A percentile compares a stretch with the other conserved stretches of the same genome.
Evolutionary conservation across 1,140 invertebrate genomes (phyloP).

Genomic region (Planococcus citri): DNA sequence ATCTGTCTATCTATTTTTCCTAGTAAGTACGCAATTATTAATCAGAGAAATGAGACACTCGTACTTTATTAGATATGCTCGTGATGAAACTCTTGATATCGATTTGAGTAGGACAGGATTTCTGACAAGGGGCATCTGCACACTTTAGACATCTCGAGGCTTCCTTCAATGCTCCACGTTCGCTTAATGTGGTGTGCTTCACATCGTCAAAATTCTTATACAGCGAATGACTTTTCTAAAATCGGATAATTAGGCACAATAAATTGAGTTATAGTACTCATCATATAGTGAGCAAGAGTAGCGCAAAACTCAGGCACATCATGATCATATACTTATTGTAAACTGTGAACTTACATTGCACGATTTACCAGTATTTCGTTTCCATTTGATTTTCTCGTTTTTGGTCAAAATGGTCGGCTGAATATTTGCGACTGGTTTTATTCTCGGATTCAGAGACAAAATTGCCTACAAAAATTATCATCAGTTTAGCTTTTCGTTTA

Average conservation of each 20-base stretch:
- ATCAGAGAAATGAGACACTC: too few relatives aligned
- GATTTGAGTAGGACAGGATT: constrained; percentile 93
- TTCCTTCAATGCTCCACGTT: constrained; percentile 82
- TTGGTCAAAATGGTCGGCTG: constrained; percentile 74
- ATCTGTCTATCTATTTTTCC: not conserved
- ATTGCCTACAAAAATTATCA: constrained; percentile 58
- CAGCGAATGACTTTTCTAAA: constrained; percentile 52
- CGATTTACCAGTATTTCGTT: constrained; percentile 74
- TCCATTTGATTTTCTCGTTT: constrained; percentile 83
- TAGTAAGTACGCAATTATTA: constrained; percentile 2
- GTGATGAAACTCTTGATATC: constrained; percentile 96
- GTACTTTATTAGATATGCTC: constrained; percentile 86
- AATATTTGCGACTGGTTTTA: constrained; percentile 56
- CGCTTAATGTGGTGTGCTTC: constrained; percentile 92
- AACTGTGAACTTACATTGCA: constrained; percentile 69
- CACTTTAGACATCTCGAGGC: constrained; percentile 90
- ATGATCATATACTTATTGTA: too few relatives aligned
- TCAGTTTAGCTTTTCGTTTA: too few relatives aligned
- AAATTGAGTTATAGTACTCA: constrained; percentile 2
- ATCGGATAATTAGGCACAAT: constrained; percentile 15
- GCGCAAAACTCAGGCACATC: too few relatives aligned
- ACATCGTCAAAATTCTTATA: constrained; percentile 92
- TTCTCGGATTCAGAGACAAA: constrained; percentile 74
- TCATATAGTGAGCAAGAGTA: too few relatives aligned
- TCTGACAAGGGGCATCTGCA: constrained; percentile 96